Percentiles rank a stretch among this genome's conserved stretches.
Evolutionary conservation across 92 coral and sea anemone species (phyloP).

Genomic region (Nematostella vectensis): DNA sequence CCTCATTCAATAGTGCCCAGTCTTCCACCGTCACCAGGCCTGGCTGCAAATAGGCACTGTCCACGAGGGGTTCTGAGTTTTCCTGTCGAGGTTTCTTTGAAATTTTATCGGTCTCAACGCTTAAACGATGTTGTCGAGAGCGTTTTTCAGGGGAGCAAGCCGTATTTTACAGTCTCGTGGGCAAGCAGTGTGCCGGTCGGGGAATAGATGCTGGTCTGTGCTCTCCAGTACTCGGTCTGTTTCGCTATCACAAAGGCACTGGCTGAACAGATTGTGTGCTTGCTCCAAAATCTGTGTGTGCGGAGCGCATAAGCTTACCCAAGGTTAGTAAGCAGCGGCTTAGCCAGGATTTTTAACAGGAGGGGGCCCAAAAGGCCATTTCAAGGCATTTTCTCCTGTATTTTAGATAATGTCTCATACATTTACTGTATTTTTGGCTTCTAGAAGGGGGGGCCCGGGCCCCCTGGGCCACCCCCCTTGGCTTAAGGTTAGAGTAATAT

Average conservation of each 20-base stretch:
- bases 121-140: conserved; percentile 16
- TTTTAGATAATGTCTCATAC: too few relatives aligned
- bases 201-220: conserved; percentile 31
- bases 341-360: too few relatives aligned
- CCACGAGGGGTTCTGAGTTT: too few relatives aligned
- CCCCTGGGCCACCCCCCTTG: too few relatives aligned
- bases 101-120: too few relatives aligned
- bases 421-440: too few relatives aligned
- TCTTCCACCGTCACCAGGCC: not conserved
- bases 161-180: conserved; percentile 13
- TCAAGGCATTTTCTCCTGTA: too few relatives aligned
- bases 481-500: too few relatives aligned
- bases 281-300: conserved; percentile 79
- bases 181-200: conserved; percentile 6
- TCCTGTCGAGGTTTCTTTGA: too few relatives aligned
- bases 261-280: conserved; percentile 31
- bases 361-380: too few relatives aligned
- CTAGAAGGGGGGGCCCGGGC: too few relatives aligned
- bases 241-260: conserved; percentile 52
- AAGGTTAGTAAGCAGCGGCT: conserved; percentile 85
- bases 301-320: conserved; percentile 72
- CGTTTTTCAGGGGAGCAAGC: conserved; percentile 10
- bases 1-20: not conserved
- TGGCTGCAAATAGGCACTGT: not conserved
- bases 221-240: conserved; percentile 55